Conservation (phyloP, 2,888 invertebrate genomes). For the Choristoneura rosaceana region DNA sequence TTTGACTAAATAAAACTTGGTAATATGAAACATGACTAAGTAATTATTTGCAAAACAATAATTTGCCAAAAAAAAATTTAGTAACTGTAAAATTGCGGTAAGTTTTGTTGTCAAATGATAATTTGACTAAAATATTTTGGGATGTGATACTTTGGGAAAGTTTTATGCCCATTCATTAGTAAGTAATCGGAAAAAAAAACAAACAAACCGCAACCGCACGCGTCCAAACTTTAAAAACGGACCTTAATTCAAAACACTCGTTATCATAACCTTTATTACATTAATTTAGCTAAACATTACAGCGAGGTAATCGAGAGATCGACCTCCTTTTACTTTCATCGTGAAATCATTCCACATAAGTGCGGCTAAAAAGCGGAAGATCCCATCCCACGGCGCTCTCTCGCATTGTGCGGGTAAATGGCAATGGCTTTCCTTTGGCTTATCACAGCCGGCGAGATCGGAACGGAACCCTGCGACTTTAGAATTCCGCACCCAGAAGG, state of each 20-base stretch:
- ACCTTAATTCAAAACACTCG: slow-evolving; percentile 4
- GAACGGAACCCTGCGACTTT: slow-evolving; percentile 17
- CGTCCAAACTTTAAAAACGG: background rate
- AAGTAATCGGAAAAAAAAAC: too few relatives aligned
- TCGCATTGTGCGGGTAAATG: slow-evolving; percentile 52
- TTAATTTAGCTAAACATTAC: slow-evolving; percentile 24
- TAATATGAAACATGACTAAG: too few relatives aligned
- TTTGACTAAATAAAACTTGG: too few relatives aligned
- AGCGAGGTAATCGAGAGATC: slow-evolving; percentile 49
- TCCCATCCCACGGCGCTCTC: slow-evolving; percentile 76
- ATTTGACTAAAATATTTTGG: too few relatives aligned
- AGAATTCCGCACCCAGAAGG: background rate
- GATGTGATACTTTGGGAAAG: too few relatives aligned
- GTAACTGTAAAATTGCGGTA: too few relatives aligned
- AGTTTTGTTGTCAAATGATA: too few relatives aligned
- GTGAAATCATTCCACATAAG: slow-evolving; percentile 77
- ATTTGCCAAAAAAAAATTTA: too few relatives aligned
- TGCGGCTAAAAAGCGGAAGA: slow-evolving; percentile 76
- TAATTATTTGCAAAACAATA: too few relatives aligned
- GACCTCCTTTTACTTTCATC: slow-evolving; percentile 82
- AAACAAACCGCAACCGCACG: background rate
- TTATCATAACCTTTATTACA: slow-evolving; percentile 14
- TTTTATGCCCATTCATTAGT: too few relatives aligned
- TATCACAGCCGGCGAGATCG: slow-evolving; percentile 33
- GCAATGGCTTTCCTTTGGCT: slow-evolving; percentile 44